Percentiles rank a stretch among this genome's conserved stretches.
phyloP scores from a whole-genome alignment of 1,140 invertebrate species.

The Zaprionus inermis region DNA sequence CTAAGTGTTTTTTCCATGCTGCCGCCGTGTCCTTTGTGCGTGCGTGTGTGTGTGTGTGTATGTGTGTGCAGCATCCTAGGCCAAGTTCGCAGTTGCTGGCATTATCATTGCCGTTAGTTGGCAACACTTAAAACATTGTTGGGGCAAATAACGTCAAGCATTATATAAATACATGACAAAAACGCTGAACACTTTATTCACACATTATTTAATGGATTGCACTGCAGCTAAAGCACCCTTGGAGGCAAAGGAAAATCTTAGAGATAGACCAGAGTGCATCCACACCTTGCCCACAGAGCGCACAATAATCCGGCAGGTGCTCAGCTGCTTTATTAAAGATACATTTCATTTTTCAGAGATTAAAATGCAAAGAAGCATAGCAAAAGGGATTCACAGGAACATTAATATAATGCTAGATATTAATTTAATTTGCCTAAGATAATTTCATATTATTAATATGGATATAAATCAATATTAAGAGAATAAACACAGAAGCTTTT shows the following conservation, averaged over 20 bases:
- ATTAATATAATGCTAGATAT: no score
- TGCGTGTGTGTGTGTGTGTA: not conserved
- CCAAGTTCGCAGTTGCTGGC: slow-evolving; percentile 53
- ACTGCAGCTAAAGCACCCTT: slow-evolving; percentile 32
- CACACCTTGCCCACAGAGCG: no score
- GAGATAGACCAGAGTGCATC: not conserved
- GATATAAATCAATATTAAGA: no score
- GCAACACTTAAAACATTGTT: slow-evolving; percentile 65
- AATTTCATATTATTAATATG: no score
- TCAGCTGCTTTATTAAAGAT: not conserved
- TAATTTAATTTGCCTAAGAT: no score
- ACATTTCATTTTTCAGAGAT: no score
- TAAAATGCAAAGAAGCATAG: no score
- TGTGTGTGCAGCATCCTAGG: slow-evolving; percentile 48
- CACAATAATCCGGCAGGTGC: not conserved
- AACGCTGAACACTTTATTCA: slow-evolving; percentile 32
- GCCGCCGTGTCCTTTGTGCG: slow-evolving; percentile 45
- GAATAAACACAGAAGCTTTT: no score
- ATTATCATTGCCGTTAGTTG: slow-evolving; percentile 38
- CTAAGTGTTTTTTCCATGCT: slow-evolving; percentile 61
- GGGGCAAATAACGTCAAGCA: slow-evolving; percentile 57
- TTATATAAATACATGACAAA: slow-evolving; percentile 67
- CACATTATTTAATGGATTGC: slow-evolving; percentile 49
- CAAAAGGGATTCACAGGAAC: no score
- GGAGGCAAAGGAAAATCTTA: not conserved